These are phyloP conservation scores for Homalodisca vitripennis DNA, from an alignment of 1,140 invertebrate genomes.

Conservation along the genomic window DNA sequence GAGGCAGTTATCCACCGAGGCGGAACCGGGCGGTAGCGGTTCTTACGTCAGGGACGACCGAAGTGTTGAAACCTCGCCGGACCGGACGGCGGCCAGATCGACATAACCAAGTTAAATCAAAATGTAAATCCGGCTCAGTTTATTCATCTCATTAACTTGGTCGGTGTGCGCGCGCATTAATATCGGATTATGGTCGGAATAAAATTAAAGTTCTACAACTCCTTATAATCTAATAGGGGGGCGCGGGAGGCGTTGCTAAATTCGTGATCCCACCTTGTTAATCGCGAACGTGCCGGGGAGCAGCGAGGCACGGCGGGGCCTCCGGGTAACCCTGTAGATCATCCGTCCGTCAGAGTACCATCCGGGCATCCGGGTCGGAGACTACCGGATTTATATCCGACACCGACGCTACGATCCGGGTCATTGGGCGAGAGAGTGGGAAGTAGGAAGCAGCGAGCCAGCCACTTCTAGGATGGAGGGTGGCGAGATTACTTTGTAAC, in stretches of 20 bases:
- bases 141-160: background rate
- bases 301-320: too few relatives aligned
- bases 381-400: too few relatives aligned
- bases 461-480: too few relatives aligned
- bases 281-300: background rate
- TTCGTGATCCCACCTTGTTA: background rate
- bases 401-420: too few relatives aligned
- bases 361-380: too few relatives aligned
- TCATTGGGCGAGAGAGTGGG: too few relatives aligned
- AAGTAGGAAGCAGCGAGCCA: too few relatives aligned
- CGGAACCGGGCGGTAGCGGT: too few relatives aligned
- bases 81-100: background rate
- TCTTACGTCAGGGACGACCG: too few relatives aligned
- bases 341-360: background rate
- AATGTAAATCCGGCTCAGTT: background rate
- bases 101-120: background rate
- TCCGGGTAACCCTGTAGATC: background rate
- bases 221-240: background rate
- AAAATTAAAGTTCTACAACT: background rate
- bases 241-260: background rate
- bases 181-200: background rate
- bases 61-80: too few relatives aligned
- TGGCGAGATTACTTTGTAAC: too few relatives aligned
- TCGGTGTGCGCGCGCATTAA: background rate
- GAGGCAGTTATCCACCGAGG: too few relatives aligned